Conservation (phyloP, 2,797 vertebrate genomes). For the Decapterus maruadsi region DNA sequence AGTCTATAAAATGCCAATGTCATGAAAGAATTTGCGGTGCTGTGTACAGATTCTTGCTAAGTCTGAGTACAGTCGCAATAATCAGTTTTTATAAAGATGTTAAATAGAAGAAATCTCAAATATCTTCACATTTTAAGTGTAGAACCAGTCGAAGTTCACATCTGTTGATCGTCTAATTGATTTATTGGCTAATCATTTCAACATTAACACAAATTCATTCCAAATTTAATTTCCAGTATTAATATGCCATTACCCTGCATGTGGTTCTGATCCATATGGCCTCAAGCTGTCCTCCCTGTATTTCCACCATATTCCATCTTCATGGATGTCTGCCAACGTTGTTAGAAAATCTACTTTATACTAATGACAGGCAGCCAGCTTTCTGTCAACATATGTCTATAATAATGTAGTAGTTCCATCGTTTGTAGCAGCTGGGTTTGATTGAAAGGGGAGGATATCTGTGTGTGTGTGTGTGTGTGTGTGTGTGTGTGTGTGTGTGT, state of each 20-base stretch:
- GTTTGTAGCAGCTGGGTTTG: slow-evolving; percentile 25
- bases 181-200: slow-evolving; percentile 10
- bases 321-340: slow-evolving; percentile 30
- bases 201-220: slow-evolving; percentile 11
- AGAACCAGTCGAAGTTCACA: not conserved
- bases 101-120: not conserved
- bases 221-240: not conserved
- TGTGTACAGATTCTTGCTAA: not conserved
- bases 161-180: not conserved
- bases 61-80: not conserved
- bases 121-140: not conserved
- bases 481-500: not conserved
- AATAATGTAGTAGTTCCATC: slow-evolving; percentile 25
- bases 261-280: slow-evolving; percentile 20
- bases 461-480: not conserved
- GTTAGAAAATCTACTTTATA: slow-evolving; percentile 27
- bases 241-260: slow-evolving; percentile 13
- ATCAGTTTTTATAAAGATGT: not conserved
- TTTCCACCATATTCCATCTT: slow-evolving; percentile 35
- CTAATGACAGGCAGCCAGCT: slow-evolving; percentile 27
- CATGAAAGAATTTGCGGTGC: too few species aligned
- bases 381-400: slow-evolving; percentile 31
- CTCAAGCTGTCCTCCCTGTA: slow-evolving; percentile 29
- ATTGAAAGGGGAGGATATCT: not conserved
- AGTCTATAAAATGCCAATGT: not conserved